These are phyloP conservation scores for Menidia beryllina DNA, from an alignment of 2,113 vertebrate species.

Conservation along the genomic window DNA sequence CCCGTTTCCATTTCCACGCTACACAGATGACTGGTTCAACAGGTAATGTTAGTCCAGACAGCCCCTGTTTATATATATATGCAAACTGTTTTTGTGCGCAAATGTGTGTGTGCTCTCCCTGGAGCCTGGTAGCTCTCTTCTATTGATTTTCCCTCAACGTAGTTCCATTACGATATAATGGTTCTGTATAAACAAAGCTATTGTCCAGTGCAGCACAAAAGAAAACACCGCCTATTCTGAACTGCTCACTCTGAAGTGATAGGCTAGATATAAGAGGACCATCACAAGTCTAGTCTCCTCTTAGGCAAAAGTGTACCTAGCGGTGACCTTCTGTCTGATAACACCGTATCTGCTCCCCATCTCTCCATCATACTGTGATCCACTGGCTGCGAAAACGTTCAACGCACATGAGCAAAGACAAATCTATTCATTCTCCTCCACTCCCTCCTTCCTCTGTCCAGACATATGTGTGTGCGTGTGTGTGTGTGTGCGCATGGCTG, in stretches of 20 bases:
- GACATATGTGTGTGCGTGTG: constrained; percentile 26
- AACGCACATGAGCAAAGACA: constrained; percentile 43
- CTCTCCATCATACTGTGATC: constrained; percentile 54
- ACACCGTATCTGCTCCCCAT: constrained; percentile 57
- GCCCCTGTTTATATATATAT: constrained; percentile 22
- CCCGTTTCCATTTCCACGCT: constrained; percentile 95
- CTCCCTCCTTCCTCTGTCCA: constrained; percentile 41
- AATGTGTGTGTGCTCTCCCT: constrained; percentile 26
- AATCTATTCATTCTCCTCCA: constrained; percentile 13
- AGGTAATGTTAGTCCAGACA: constrained; percentile 84
- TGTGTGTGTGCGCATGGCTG: constrained; percentile 32
- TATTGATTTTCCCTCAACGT: constrained; percentile 77
- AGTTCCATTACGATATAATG: constrained; percentile 73
- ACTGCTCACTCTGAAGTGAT: constrained; percentile 24
- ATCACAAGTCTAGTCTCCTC: constrained; percentile 30
- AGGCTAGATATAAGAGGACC: constrained; percentile 43
- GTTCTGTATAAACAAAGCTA: constrained; percentile 67
- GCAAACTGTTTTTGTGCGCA: constrained; percentile 31
- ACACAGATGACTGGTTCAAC: constrained; percentile 99
- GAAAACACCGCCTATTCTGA: constrained; percentile 52
- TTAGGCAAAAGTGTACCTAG: constrained; percentile 37
- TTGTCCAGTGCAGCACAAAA: constrained; percentile 51
- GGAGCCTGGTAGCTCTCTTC: constrained; percentile 49
- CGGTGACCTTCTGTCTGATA: constrained; percentile 60
- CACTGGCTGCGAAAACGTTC: constrained; percentile 49